Conservation (phyloP, 2,113 vertebrate species). For the Maccullochella peelii region DNA sequence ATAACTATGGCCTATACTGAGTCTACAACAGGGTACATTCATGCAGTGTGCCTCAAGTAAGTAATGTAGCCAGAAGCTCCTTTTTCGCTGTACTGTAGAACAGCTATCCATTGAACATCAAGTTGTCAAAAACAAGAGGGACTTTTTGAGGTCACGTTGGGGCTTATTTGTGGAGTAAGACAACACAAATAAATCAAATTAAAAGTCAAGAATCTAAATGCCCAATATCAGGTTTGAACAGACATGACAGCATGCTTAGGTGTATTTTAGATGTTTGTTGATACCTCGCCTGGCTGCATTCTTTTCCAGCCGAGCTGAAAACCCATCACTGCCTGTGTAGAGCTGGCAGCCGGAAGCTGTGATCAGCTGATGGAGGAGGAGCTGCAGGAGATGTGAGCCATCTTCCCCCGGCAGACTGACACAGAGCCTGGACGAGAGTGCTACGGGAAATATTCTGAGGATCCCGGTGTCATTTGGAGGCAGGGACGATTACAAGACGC, state of each 20-base stretch:
- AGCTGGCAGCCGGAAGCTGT: constrained; percentile 70
- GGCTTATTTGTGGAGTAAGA: too few relatives aligned
- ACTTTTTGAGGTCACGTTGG: neutral
- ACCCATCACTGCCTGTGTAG: neutral
- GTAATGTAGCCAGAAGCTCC: neutral
- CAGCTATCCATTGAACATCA: neutral
- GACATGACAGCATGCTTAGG: too few relatives aligned
- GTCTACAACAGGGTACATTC: neutral
- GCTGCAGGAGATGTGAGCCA: constrained; percentile 75
- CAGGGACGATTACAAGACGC: constrained; percentile 44
- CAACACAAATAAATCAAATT: neutral
- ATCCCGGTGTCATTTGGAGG: constrained; percentile 53
- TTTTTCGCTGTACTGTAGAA: neutral
- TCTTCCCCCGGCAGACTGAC: constrained; percentile 79
- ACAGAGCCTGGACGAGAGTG: constrained; percentile 46
- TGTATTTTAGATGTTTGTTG: too few relatives aligned
- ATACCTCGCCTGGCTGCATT: neutral
- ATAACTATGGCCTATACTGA: neutral
- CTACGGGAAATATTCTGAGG: constrained; percentile 43
- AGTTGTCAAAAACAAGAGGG: neutral
- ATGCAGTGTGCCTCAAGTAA: neutral
- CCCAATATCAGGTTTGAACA: neutral
- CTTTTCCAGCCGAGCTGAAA: neutral
- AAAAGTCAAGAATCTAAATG: neutral
- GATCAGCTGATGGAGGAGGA: constrained; percentile 79